Conservation (phyloP, 2,113 vertebrate species). For the Emydocephalus ijimae region DNA sequence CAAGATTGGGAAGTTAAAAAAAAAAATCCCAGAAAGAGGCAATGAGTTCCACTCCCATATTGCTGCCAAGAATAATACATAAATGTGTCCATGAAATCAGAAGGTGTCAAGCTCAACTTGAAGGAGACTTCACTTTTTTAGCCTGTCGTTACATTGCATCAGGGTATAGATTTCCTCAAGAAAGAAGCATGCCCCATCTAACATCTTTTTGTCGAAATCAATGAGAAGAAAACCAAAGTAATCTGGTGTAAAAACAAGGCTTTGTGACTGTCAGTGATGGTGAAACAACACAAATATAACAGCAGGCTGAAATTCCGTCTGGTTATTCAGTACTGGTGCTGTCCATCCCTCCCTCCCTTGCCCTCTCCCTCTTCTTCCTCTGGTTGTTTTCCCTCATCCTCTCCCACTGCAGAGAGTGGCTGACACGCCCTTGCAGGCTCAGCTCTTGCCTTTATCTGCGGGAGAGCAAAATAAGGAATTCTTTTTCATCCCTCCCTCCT, state of each 20-base stretch:
- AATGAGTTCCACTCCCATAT: neutral
- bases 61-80: neutral
- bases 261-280: neutral
- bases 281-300: neutral
- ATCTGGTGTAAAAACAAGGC: neutral
- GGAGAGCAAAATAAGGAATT: neutral
- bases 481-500: neutral
- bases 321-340: neutral
- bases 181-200: neutral
- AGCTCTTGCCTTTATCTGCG: neutral
- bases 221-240: neutral
- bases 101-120: neutral
- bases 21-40: neutral
- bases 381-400: neutral
- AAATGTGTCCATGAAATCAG: neutral
- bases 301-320: neutral
- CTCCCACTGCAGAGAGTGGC: slow-evolving; percentile 34
- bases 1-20: neutral
- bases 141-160: neutral
- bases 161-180: neutral
- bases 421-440: slow-evolving; percentile 35
- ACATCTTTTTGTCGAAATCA: neutral
- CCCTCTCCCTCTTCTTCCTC: neutral
- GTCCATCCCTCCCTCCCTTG: neutral
- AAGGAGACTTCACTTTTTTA: neutral